These are phyloP conservation scores for Lithosia quadra DNA, from an alignment of 2,888 invertebrate genomes.

Conservation along the genomic window DNA sequence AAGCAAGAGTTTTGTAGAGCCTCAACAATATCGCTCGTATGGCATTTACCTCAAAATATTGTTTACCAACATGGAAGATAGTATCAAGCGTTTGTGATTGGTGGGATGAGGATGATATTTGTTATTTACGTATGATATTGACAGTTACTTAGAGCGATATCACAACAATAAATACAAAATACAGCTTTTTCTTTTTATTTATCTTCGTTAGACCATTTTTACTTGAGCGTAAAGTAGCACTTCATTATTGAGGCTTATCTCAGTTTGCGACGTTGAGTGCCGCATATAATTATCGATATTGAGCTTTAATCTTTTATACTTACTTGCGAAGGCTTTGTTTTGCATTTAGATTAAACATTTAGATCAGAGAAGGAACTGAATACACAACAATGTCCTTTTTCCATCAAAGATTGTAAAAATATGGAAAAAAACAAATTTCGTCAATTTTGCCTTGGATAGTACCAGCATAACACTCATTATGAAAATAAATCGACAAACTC, in stretches of 20 bases:
- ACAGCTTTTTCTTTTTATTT: constrained; percentile 25
- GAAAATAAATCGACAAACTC: background rate
- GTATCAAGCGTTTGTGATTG: constrained; percentile 29
- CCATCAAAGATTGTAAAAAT: background rate
- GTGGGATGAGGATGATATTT: constrained; percentile 25
- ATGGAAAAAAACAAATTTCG: background rate
- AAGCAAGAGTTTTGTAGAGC: constrained; percentile 66
- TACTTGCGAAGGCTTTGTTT: constrained; percentile 15
- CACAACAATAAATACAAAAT: constrained; percentile 10
- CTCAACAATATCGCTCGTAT: constrained; percentile 45
- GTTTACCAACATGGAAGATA: constrained; percentile 38
- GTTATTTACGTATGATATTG: constrained; percentile 30
- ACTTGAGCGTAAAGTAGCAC: constrained; percentile 34
- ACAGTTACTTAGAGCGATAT: constrained; percentile 34
- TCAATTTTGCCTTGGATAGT: background rate
- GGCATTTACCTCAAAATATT: constrained; percentile 43
- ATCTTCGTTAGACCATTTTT: constrained; percentile 28
- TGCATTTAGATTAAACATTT: constrained; percentile 17
- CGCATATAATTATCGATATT: constrained; percentile 35
- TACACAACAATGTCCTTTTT: background rate
- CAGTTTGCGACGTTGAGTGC: constrained; percentile 24
- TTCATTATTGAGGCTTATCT: constrained; percentile 44
- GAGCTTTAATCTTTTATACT: constrained; percentile 27
- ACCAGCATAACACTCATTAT: too few species aligned
- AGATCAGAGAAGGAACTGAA: constrained; percentile 3